Conservation (phyloP, 64 coral and sea anemone genomes). For the Montipora foliosa region DNA sequence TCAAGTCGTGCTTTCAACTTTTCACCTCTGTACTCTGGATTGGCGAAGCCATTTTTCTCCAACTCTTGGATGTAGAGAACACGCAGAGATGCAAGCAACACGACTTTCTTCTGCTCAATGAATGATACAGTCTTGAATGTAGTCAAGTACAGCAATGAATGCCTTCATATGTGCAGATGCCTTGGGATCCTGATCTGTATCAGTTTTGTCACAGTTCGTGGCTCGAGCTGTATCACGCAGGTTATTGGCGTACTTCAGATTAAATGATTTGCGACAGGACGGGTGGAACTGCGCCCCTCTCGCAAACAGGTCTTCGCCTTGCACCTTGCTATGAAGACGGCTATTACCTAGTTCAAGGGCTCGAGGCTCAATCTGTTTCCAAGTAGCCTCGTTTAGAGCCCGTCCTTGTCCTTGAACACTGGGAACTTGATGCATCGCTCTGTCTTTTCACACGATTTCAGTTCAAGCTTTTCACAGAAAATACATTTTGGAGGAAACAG, state of each 20-base stretch:
- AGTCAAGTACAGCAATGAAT: no score
- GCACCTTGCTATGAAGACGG: conserved; percentile 52
- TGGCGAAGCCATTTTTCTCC: conserved; percentile 5
- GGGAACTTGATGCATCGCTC: conserved; percentile 66
- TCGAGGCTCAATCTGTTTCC: conserved; percentile 74
- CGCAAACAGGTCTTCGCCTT: conserved; percentile 62
- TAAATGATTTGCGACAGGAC: conserved; percentile 56
- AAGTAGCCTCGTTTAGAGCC: conserved; percentile 59
- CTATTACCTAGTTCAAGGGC: conserved; percentile 62
- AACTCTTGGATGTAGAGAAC: no score
- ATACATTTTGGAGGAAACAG: conserved; percentile 46
- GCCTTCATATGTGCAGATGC: no score
- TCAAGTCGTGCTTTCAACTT: not conserved
- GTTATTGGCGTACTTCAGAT: not conserved
- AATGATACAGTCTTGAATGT: no score
- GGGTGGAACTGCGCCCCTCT: conserved; percentile 52
- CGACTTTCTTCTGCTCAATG: no score
- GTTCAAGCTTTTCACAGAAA: conserved; percentile 30
- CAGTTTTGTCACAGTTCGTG: no score
- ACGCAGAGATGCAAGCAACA: no score
- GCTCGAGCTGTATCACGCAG: no score
- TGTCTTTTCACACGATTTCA: conserved; percentile 22
- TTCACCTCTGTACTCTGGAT: conserved; percentile 17
- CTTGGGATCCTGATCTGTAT: no score
- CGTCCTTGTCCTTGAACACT: conserved; percentile 62